phyloP scores from a whole-genome alignment of 2,888 invertebrate species.

The Troides oblongomaculatus region DNA sequence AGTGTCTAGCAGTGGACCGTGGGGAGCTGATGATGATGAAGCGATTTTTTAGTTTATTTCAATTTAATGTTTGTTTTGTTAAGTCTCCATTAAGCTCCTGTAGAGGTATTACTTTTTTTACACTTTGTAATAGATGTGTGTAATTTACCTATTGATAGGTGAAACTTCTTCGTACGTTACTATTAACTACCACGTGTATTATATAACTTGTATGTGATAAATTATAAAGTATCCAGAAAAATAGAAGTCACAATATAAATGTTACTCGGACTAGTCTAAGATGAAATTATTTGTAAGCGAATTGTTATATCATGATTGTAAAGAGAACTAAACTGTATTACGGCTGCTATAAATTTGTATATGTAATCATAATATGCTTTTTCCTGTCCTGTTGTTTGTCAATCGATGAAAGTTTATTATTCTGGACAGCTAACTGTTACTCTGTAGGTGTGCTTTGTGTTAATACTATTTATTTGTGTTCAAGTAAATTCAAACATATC shows the following conservation, averaged over 20 bases:
- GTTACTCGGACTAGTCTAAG: slow-evolving; percentile 8
- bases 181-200: not conserved
- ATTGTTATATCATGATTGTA: slow-evolving; percentile 4
- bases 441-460: not conserved
- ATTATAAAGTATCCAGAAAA: not conserved
- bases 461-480: not conserved
- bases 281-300: slow-evolving; percentile 11
- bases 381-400: not conserved
- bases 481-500: not conserved
- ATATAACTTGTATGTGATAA: not conserved
- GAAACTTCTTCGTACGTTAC: not conserved
- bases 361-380: not conserved
- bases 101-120: no score
- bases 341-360: not conserved
- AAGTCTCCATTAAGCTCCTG: no score
- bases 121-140: no score
- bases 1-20: no score
- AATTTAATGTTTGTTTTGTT: no score
- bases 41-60: no score
- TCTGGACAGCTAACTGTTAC: not conserved
- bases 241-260: slow-evolving; percentile 6
- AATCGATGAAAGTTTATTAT: not conserved
- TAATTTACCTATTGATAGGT: no score
- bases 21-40: no score
- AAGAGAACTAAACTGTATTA: not conserved